These are phyloP conservation scores for Erebia aethiops DNA, from an alignment of 2,888 invertebrate species.

Conservation along the genomic window DNA sequence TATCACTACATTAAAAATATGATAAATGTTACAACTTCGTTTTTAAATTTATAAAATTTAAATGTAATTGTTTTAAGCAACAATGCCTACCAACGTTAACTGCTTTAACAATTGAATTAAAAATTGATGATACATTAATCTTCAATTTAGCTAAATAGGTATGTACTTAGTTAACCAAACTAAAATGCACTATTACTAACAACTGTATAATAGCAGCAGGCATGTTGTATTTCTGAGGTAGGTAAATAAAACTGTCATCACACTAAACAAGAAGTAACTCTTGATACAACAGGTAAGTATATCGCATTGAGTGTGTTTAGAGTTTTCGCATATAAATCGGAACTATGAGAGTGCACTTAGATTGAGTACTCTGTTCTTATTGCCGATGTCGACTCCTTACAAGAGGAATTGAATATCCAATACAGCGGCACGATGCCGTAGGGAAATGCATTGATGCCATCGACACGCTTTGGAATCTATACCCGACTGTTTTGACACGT, in stretches of 20 bases:
- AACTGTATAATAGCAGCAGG: background rate
- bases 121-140: too few relatives aligned
- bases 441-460: slow-evolving; percentile 11
- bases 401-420: slow-evolving; percentile 19
- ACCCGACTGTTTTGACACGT: background rate
- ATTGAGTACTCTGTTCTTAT: slow-evolving; percentile 16
- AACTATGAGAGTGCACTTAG: slow-evolving; percentile 31
- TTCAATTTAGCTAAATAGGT: too few relatives aligned
- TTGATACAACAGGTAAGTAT: background rate
- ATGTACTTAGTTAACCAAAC: too few relatives aligned
- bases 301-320: background rate
- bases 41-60: too few relatives aligned
- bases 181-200: too few relatives aligned
- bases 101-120: too few relatives aligned
- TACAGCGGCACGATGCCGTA: background rate
- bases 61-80: too few relatives aligned
- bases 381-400: slow-evolving; percentile 11
- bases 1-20: too few relatives aligned
- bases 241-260: slow-evolving; percentile 27
- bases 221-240: background rate
- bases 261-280: slow-evolving; percentile 22
- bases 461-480: background rate
- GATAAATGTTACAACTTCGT: too few relatives aligned
- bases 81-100: too few relatives aligned
- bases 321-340: slow-evolving; percentile 20